Conservation (phyloP, 1,140 invertebrate genomes). For the Sesamia nonagrioides region DNA sequence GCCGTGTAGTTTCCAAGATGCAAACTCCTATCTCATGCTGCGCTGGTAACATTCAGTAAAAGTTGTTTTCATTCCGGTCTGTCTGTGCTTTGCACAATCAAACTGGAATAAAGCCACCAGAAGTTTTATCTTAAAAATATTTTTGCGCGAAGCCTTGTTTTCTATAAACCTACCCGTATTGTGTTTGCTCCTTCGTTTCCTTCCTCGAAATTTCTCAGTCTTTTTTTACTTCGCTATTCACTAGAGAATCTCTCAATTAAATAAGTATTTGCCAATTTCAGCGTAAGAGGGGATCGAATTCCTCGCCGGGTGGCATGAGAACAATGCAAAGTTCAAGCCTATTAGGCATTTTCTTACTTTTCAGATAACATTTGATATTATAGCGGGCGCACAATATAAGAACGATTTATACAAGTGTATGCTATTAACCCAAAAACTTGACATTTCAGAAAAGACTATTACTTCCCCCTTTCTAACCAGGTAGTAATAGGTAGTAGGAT, state of each 20-base stretch:
- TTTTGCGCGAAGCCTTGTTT: slow-evolving; percentile 3
- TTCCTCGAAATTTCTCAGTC: slow-evolving; percentile 7
- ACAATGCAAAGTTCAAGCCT: slow-evolving; percentile 15
- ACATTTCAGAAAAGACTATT: slow-evolving; percentile 41
- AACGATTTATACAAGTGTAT: slow-evolving; percentile 19
- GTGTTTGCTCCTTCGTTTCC: slow-evolving; percentile 15
- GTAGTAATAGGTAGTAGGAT: neutral
- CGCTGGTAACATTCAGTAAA: slow-evolving; percentile 24
- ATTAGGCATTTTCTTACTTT: slow-evolving; percentile 15
- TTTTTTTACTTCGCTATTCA: slow-evolving; percentile 21
- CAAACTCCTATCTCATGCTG: slow-evolving; percentile 21
- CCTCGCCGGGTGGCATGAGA: neutral
- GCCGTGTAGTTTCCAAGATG: slow-evolving; percentile 23
- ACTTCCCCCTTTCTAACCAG: slow-evolving; percentile 20
- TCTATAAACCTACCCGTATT: slow-evolving; percentile 22
- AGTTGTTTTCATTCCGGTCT: slow-evolving; percentile 25
- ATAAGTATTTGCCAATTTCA: slow-evolving; percentile 28
- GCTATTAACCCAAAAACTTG: slow-evolving; percentile 46
- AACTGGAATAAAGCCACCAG: slow-evolving; percentile 29
- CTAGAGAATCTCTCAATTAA: slow-evolving; percentile 28
- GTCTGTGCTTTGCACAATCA: slow-evolving; percentile 21
- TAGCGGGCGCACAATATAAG: neutral
- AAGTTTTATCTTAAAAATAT: slow-evolving; percentile 32
- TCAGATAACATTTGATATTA: slow-evolving; percentile 28
- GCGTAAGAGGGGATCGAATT: slow-evolving; percentile 15